These are phyloP conservation scores for Artibeus lituratus DNA, from an alignment of 2,797 vertebrate genomes.

Conservation along the genomic window DNA sequence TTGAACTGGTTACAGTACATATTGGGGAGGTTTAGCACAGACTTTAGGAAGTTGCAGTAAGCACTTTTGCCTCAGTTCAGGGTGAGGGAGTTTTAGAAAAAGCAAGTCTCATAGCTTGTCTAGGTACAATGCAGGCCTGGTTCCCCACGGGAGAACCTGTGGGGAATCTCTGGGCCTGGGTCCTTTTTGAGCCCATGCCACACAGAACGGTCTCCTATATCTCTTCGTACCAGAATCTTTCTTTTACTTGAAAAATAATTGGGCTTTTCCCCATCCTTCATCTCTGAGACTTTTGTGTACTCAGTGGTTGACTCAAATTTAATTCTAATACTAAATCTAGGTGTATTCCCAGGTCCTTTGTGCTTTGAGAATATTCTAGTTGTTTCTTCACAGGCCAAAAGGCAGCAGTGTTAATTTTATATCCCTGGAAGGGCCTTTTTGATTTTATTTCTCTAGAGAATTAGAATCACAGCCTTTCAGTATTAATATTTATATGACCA, in stretches of 20 bases:
- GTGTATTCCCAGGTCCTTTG: not conserved
- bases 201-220: not conserved
- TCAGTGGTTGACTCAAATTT: not conserved
- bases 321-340: conserved; percentile 28
- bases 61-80: too few relatives aligned
- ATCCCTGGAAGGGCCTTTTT: conserved; percentile 8
- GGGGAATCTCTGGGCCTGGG: too few relatives aligned
- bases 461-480: not conserved
- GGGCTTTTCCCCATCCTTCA: not conserved
- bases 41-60: too few relatives aligned
- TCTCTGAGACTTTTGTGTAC: not conserved
- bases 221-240: not conserved
- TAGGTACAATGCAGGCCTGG: too few relatives aligned
- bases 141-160: too few relatives aligned
- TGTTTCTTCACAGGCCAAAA: conserved; percentile 25
- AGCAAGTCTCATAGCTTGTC: too few relatives aligned
- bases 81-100: too few relatives aligned
- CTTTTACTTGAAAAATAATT: conserved; percentile 44
- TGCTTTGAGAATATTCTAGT: not conserved
- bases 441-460: not conserved
- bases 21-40: too few relatives aligned
- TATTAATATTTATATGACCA: not conserved
- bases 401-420: conserved; percentile 25
- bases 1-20: too few relatives aligned
- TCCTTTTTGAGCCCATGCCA: too few relatives aligned